Evolutionary conservation across 2,797 vertebrate genomes (phyloP).

Genomic region (Argyrosomus regius): DNA sequence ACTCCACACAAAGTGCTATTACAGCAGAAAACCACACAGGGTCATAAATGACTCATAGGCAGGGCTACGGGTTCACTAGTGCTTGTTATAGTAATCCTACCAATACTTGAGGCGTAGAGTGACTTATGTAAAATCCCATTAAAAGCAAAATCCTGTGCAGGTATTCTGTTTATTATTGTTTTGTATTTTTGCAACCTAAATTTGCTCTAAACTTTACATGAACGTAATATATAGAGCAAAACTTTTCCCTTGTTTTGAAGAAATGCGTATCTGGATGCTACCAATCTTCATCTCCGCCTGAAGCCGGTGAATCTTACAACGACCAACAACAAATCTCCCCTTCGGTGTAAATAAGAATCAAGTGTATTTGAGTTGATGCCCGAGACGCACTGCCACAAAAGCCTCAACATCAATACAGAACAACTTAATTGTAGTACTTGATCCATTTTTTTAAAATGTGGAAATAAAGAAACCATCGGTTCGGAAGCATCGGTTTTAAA

Average conservation of each 20-base stretch:
- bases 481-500: too few relatives aligned
- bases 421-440: too few relatives aligned
- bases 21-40: conserved; percentile 70
- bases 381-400: neutral
- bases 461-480: too few relatives aligned
- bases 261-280: neutral
- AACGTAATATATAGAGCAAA: neutral
- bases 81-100: conserved; percentile 33
- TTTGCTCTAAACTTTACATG: neutral
- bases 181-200: too few relatives aligned
- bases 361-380: conserved; percentile 6
- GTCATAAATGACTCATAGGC: conserved; percentile 67
- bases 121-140: conserved; percentile 24
- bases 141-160: neutral
- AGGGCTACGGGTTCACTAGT: conserved; percentile 22
- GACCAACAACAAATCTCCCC: conserved; percentile 7
- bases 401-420: neutral
- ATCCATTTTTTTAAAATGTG: neutral
- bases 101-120: neutral
- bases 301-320: conserved; percentile 2
- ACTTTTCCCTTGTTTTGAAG: neutral
- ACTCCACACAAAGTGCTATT: conserved; percentile 66
- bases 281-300: conserved; percentile 13
- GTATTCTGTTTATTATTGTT: too few relatives aligned
- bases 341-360: neutral